These are phyloP conservation scores for Cassiopea xamachana DNA, from an alignment of 30 jellyfish, hydroid and myxozoan species.

Conservation along the genomic window DNA sequence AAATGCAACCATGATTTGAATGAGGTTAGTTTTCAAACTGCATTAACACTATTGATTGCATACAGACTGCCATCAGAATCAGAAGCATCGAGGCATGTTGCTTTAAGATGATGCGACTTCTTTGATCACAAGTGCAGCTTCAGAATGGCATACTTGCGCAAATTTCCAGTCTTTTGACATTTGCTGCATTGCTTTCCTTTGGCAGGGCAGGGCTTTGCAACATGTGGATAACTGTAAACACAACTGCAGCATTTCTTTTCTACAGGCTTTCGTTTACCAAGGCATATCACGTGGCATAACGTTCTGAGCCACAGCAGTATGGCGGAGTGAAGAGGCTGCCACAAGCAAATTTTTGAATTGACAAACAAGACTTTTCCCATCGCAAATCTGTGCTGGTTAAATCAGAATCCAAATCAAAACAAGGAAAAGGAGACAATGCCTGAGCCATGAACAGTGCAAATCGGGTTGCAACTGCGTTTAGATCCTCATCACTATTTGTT, in stretches of 20 bases:
- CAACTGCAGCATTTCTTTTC: conserved; percentile 19
- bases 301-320: neutral
- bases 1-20: neutral
- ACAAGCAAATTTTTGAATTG: conserved; percentile 3
- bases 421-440: neutral
- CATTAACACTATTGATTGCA: neutral
- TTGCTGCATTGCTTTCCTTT: conserved; percentile 34
- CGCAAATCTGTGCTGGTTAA: neutral
- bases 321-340: neutral
- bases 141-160: conserved; percentile 6
- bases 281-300: neutral
- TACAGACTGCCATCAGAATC: neutral
- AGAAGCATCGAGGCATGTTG: neutral
- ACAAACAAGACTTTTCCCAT: neutral
- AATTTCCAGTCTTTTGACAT: conserved; percentile 10
- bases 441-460: neutral
- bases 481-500: neutral
- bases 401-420: neutral
- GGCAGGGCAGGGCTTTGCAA: conserved; percentile 40
- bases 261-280: conserved; percentile 9
- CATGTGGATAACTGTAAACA: conserved; percentile 43
- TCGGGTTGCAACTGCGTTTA: neutral
- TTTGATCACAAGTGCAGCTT: neutral
- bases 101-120: neutral
- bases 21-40: neutral